A percentile compares a stretch with the other conserved stretches of the same genome.
These are phyloP conservation scores for Atta texana DNA, from an alignment of 1,140 invertebrate species.

Conservation along the genomic window DNA sequence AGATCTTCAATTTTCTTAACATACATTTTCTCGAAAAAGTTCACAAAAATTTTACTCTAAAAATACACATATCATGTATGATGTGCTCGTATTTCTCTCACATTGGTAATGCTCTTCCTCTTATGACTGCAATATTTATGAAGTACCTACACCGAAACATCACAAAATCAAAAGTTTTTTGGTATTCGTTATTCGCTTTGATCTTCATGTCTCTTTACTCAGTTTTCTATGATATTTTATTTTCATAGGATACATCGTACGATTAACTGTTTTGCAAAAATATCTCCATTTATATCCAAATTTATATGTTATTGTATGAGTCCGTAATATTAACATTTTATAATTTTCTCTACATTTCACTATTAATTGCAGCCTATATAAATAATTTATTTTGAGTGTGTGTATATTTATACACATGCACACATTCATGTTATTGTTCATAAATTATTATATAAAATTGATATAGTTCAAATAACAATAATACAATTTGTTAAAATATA, in stretches of 20 bases:
- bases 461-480: slow-evolving; percentile 14
- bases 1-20: background rate
- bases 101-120: background rate
- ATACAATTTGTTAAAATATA: background rate
- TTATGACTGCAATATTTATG: slow-evolving; percentile 42
- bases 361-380: background rate
- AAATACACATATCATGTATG: slow-evolving; percentile 5
- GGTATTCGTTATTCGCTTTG: slow-evolving; percentile 35
- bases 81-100: background rate
- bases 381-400: background rate
- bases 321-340: background rate
- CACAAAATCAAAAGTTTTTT: slow-evolving; percentile 38
- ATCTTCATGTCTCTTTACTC: slow-evolving; percentile 23
- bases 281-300: background rate
- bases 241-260: background rate
- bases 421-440: background rate
- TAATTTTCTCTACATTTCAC: background rate
- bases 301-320: background rate
- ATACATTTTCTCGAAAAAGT: background rate
- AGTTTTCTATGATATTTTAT: background rate
- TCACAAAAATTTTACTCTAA: background rate
- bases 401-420: background rate
- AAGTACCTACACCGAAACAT: slow-evolving; percentile 23
- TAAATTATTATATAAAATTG: background rate
- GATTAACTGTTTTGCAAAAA: background rate